Evolutionary conservation across 2,113 vertebrate genomes (phyloP).

Genomic region (Ailurus styani): DNA sequence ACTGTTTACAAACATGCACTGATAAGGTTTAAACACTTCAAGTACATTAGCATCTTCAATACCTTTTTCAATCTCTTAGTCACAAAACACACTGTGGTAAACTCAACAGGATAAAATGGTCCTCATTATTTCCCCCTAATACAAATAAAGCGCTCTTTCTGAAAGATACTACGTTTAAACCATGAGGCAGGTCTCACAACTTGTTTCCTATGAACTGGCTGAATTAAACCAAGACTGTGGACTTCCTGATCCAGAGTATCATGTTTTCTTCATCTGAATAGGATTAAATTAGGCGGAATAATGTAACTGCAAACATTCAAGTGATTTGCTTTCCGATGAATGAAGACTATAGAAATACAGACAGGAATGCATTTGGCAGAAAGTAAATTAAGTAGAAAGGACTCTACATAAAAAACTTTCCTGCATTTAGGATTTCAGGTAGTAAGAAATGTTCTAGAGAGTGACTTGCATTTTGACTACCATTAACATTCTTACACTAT

Average conservation of each 20-base stretch:
- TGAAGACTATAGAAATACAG: constrained; percentile 24
- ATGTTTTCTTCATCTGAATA: background rate
- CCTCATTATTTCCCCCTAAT: background rate
- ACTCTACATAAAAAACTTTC: background rate
- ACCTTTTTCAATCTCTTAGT: background rate
- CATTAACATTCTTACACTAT: background rate
- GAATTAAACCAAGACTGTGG: background rate
- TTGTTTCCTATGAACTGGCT: background rate
- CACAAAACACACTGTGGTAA: background rate
- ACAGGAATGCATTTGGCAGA: background rate
- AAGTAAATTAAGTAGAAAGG: constrained; percentile 36
- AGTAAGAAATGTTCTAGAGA: background rate
- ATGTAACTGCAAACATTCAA: constrained; percentile 35
- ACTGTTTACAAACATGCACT: background rate
- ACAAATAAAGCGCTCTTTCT: constrained; percentile 25
- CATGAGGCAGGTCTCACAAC: background rate
- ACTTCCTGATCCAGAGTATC: background rate
- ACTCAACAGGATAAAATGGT: background rate
- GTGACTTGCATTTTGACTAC: background rate
- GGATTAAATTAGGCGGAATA: constrained; percentile 47
- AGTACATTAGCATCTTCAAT: background rate
- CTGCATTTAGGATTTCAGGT: background rate
- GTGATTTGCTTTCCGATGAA: constrained; percentile 47
- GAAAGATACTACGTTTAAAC: constrained; percentile 2
- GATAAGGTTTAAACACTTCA: background rate